A percentile compares a stretch with the other conserved stretches of the same genome.
Conservation (phyloP, 2,888 invertebrate species). For the Herminia tarsipennalis region DNA sequence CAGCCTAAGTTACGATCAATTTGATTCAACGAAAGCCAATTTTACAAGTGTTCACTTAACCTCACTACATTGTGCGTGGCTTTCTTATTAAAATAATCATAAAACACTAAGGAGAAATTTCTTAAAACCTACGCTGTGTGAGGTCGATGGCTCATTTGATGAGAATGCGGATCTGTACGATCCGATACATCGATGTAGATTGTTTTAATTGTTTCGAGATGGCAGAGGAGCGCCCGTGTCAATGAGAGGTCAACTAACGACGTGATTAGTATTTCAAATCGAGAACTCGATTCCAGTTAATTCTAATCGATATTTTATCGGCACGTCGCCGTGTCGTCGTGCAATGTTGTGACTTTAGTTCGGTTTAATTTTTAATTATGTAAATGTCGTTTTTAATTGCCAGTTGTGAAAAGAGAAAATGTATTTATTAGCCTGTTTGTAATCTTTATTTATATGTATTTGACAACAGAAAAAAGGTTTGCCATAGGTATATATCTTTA, state of each 20-base stretch:
- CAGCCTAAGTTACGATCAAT: constrained; percentile 33
- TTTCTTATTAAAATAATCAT: constrained; percentile 50
- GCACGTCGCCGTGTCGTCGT: constrained; percentile 30
- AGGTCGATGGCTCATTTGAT: constrained; percentile 47
- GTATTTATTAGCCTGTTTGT: constrained; percentile 27
- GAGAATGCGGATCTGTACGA: constrained; percentile 64
- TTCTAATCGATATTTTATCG: constrained; percentile 45
- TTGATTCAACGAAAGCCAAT: constrained; percentile 41
- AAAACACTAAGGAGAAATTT: constrained; percentile 45
- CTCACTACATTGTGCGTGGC: constrained; percentile 36
- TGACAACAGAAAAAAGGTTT: constrained; percentile 3
- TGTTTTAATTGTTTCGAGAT: constrained; percentile 71
- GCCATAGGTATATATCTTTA: constrained; percentile 1
- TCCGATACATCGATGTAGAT: constrained; percentile 56
- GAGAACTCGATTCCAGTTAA: constrained; percentile 49
- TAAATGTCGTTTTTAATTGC: constrained; percentile 42
- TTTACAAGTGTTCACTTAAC: constrained; percentile 43
- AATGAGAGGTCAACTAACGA: constrained; percentile 65
- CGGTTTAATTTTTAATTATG: constrained; percentile 44
- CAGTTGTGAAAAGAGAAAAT: constrained; percentile 30
- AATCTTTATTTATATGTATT: constrained; percentile 15
- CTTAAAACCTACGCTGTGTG: constrained; percentile 44
- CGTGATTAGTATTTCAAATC: constrained; percentile 58
- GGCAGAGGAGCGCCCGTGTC: constrained; percentile 64
- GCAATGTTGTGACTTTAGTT: constrained; percentile 33